A percentile compares a stretch with the other conserved stretches of the same genome.
Conservation (phyloP, 2,113 vertebrate genomes). For the Mionectes macconnelli region DNA sequence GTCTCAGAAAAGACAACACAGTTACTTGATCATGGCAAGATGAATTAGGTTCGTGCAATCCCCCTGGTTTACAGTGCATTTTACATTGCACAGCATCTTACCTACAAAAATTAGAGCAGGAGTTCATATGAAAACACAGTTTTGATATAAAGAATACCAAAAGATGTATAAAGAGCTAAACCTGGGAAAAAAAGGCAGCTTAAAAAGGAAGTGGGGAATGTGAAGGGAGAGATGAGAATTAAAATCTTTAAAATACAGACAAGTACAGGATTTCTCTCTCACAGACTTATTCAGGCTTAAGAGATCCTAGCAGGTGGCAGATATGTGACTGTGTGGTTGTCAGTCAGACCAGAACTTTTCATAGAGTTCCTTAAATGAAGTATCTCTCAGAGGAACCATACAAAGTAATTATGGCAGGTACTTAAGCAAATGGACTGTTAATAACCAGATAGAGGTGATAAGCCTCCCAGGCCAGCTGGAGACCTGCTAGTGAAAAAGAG, state of each 20-base stretch:
- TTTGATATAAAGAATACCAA: neutral
- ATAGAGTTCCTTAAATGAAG: conserved; percentile 67
- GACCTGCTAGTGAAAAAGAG: conserved; percentile 46
- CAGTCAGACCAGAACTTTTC: conserved; percentile 76
- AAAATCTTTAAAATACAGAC: neutral
- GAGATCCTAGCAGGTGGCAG: conserved; percentile 75
- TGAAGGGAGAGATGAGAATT: neutral
- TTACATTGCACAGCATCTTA: neutral
- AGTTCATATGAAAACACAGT: neutral
- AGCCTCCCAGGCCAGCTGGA: conserved; percentile 80
- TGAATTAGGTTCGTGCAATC: neutral
- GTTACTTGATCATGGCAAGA: neutral
- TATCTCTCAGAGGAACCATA: conserved; percentile 71
- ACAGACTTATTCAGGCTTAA: conserved; percentile 60
- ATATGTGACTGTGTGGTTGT: conserved; percentile 36
- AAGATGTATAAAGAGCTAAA: neutral
- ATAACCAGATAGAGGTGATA: conserved; percentile 80
- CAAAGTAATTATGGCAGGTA: conserved; percentile 77
- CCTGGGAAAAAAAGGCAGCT: neutral
- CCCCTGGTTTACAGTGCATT: neutral
- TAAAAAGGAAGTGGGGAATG: neutral
- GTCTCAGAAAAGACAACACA: neutral
- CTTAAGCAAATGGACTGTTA: conserved; percentile 84
- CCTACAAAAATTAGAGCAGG: neutral
- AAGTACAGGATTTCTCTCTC: neutral